Evolutionary conservation across 2,888 invertebrate species (phyloP), one percentile per base, ranked within the genome.

Genomic region (Mythimna impura): DNA sequence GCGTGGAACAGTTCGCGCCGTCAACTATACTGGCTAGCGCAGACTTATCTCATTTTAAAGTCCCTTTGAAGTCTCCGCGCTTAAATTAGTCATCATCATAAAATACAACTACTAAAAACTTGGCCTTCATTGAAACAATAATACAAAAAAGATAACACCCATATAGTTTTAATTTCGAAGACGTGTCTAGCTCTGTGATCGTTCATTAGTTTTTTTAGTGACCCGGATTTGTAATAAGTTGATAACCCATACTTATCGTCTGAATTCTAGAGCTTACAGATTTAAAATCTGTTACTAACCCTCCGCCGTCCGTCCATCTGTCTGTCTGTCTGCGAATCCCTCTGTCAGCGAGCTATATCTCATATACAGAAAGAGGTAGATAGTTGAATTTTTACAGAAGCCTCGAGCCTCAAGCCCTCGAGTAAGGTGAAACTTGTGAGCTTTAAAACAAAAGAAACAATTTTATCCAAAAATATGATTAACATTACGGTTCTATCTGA

Each of bases 121-220:
- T 22, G 52, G 17, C 50, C 81, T 75, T 67, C 50, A 20, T 34
- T 34, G 57, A 50, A 25, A 50, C 34, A 55, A 50, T 36, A 43
- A 7, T 12, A 2, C 25, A 61, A 76, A 81, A 66, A 64, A 57
- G 20, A 43, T 60, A 61, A 60, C 52, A 65, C 12, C n/a, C 30
- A 20, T 77, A 63, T 25, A 25, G 55, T 63, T 81, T 76, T 61
- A 25, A 64, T 50, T 67, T 55, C 10, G 50, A 58, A 55, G 34
- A 66, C 34, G 50, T 67, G 50, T 67, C 58, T 64, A 43, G 17
- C 10, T 6, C 14, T 34, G n/a, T n/a, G 61, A 52, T 58, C 9
- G 58, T 10, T 12, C 25, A 68, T 76, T 40, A 58, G 57, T 47
- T 73, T 65, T 74, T 68, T 66, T 65, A 4, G 1, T 52, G 43